phyloP scores from a whole-genome alignment of 2,113 vertebrate species.

The Melospiza melodia region DNA sequence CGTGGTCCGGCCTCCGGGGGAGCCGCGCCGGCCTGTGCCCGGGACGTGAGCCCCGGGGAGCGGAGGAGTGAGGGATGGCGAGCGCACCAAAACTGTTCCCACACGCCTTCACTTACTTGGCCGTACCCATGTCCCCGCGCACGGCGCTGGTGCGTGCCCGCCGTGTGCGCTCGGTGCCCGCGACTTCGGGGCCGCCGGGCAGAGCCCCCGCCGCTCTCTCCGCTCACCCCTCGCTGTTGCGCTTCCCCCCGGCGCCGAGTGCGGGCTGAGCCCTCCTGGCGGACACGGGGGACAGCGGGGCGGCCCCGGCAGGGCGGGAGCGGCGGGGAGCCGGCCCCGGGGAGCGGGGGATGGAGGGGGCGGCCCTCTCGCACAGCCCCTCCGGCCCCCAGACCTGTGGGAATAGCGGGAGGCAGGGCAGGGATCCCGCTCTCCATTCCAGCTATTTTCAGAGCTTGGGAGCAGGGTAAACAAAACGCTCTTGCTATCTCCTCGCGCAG shows the following conservation, averaged over 20 bases:
- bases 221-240: not conserved
- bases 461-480: not conserved
- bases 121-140: not conserved
- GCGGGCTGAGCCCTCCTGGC: not conserved
- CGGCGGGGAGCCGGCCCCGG: not conserved
- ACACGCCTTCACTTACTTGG: accelerated
- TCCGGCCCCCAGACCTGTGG: not conserved
- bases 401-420: not conserved
- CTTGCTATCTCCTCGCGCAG: not conserved
- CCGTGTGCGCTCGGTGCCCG: not conserved
- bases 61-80: too few relatives aligned
- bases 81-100: not conserved
- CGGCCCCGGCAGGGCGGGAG: not conserved
- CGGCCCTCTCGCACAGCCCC: not conserved
- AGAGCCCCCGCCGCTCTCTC: not conserved
- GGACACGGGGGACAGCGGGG: not conserved
- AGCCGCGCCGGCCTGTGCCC: not conserved
- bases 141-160: accelerated
- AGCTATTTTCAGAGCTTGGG: not conserved
- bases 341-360: not conserved
- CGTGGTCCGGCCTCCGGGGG: not conserved
- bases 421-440: not conserved
- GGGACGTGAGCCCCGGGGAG: too few relatives aligned
- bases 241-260: not conserved
- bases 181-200: not conserved